Conservation (phyloP, 2,888 invertebrate species). For the Cerastis rubricosa region DNA sequence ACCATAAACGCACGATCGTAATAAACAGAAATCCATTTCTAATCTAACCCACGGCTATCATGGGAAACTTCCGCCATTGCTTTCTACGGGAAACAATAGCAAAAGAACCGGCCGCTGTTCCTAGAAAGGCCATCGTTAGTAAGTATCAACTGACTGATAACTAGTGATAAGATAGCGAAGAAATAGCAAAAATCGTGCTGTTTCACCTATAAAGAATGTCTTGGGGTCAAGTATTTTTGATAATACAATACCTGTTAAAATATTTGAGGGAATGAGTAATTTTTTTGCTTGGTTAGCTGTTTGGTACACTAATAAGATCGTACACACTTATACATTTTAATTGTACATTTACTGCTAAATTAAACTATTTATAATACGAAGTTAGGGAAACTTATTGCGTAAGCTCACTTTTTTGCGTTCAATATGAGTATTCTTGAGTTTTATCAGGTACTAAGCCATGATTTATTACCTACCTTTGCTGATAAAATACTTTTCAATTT, state of each 20-base stretch:
- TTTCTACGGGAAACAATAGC: slow-evolving; percentile 55
- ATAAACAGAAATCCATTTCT: slow-evolving; percentile 22
- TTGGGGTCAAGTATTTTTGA: slow-evolving; percentile 6
- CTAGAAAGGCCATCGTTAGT: slow-evolving; percentile 54
- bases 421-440: slow-evolving; percentile 17
- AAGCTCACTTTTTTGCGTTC: slow-evolving; percentile 21
- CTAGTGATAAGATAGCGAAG: slow-evolving; percentile 51
- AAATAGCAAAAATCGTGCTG: slow-evolving; percentile 24
- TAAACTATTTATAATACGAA: slow-evolving; percentile 33
- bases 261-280: slow-evolving; percentile 31
- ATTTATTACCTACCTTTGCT: slow-evolving; percentile 10
- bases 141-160: slow-evolving; percentile 52
- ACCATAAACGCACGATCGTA: slow-evolving; percentile 17
- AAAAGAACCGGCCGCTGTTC: slow-evolving; percentile 41
- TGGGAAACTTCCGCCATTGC: slow-evolving; percentile 43
- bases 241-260: background rate
- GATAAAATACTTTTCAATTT: background rate
- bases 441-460: background rate
- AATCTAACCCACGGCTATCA: slow-evolving; percentile 32
- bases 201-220: slow-evolving; percentile 45
- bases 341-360: background rate
- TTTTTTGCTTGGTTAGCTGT: background rate
- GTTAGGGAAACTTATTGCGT: slow-evolving; percentile 16
- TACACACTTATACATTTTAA: too few species aligned
- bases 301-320: background rate